Evolutionary conservation across 2,888 invertebrate genomes (phyloP).

Genomic region (Epirrita christyi): DNA sequence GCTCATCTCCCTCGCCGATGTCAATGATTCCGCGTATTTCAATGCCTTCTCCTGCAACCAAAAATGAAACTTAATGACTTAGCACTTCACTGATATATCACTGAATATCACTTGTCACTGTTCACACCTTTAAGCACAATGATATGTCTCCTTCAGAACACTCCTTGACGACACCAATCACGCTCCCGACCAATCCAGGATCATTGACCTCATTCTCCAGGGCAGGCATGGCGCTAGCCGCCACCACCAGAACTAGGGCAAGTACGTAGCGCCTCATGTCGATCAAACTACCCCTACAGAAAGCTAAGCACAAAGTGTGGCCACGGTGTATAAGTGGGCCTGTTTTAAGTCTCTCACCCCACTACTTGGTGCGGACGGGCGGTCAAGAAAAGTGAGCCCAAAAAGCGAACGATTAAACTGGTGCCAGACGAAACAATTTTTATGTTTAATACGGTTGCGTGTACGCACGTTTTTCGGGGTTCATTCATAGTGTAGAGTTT

Average conservation of each 20-base stretch:
- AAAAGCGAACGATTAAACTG: slow-evolving; percentile 73
- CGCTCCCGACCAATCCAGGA: slow-evolving; percentile 68
- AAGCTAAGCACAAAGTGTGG: slow-evolving; percentile 78
- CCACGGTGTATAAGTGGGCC: slow-evolving; percentile 66
- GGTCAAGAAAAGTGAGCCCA: slow-evolving; percentile 77
- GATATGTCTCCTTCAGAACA: slow-evolving; percentile 89
- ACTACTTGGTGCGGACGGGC: slow-evolving; percentile 56
- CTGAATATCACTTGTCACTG: slow-evolving; percentile 39
- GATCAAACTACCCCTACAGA: slow-evolving; percentile 70
- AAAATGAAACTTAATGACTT: slow-evolving; percentile 59
- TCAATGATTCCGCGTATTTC: slow-evolving; percentile 86
- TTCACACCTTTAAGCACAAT: slow-evolving; percentile 89
- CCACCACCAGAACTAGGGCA: slow-evolving; percentile 81
- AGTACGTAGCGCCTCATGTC: slow-evolving; percentile 76
- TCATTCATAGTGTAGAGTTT: slow-evolving; percentile 54
- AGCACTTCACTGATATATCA: slow-evolving; percentile 38
- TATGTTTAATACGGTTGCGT: slow-evolving; percentile 67
- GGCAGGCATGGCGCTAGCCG: slow-evolving; percentile 78
- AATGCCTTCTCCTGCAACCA: slow-evolving; percentile 89
- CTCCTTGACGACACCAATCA: slow-evolving; percentile 88
- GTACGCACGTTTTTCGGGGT: slow-evolving; percentile 63
- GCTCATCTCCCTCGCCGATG: slow-evolving; percentile 82
- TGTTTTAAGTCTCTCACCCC: slow-evolving; percentile 81
- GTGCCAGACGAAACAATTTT: slow-evolving; percentile 69
- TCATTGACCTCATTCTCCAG: slow-evolving; percentile 83